Evolutionary conservation across 2,888 invertebrate genomes (phyloP).

Genomic region (Lochmaea crataegi): DNA sequence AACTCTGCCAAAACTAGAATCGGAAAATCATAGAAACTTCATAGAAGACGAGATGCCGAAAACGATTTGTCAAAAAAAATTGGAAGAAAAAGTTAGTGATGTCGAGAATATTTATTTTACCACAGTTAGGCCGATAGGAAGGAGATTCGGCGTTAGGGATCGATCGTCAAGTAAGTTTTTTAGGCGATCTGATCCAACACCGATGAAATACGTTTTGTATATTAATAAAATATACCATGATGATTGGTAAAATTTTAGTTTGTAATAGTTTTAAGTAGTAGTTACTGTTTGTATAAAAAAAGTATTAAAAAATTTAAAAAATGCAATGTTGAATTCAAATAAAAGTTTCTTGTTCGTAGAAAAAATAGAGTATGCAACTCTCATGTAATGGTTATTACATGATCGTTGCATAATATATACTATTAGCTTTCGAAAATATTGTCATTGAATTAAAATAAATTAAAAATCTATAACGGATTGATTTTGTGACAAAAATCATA

Average conservation of each 20-base stretch:
- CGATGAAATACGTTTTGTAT: conserved; percentile 7
- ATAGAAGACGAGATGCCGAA: background rate
- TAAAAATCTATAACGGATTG: too few relatives aligned
- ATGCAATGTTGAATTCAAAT: too few relatives aligned
- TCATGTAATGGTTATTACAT: too few relatives aligned
- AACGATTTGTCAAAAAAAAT: conserved; percentile 4
- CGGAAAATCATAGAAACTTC: conserved; percentile 12
- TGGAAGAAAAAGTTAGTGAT: conserved; percentile 10
- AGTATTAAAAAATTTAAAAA: too few relatives aligned
- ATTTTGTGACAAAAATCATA: too few relatives aligned
- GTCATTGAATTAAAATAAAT: too few relatives aligned
- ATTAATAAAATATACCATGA: conserved; percentile 2
- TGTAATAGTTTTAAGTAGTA: background rate
- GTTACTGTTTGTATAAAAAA: too few relatives aligned
- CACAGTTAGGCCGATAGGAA: conserved; percentile 23
- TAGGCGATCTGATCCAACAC: background rate
- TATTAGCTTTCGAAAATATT: too few relatives aligned
- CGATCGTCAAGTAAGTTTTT: background rate
- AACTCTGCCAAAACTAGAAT: conserved; percentile 25
- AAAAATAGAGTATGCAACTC: too few relatives aligned
- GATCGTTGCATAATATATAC: too few relatives aligned
- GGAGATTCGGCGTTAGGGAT: background rate
- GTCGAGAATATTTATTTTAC: conserved; percentile 34
- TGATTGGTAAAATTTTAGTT: conserved; percentile 3
- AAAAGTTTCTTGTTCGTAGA: too few relatives aligned